These are phyloP conservation scores for Drosophila barbarae DNA, from an alignment of 2,888 invertebrate species.

Conservation along the genomic window DNA sequence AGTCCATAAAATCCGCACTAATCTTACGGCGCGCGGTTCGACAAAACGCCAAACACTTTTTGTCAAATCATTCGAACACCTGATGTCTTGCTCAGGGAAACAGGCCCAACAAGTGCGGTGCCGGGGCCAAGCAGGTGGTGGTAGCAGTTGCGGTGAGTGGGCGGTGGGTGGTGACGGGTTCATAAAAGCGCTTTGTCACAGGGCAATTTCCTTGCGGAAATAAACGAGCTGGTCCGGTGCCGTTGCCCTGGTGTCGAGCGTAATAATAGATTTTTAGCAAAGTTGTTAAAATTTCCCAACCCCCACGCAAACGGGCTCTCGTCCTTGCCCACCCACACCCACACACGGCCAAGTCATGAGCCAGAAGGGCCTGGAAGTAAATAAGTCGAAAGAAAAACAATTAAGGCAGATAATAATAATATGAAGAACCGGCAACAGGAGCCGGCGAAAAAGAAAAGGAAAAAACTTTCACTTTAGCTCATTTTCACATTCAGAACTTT, in stretches of 20 bases:
- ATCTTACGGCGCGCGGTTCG: constrained; percentile 63
- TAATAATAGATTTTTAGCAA: constrained; percentile 67
- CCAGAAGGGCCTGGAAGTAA: constrained; percentile 40
- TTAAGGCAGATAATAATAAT: constrained; percentile 72
- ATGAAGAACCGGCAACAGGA: constrained; percentile 48
- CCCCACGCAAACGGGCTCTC: constrained; percentile 1
- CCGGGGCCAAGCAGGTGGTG: not conserved
- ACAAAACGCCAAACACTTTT: constrained; percentile 72
- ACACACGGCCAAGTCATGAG: constrained; percentile 15
- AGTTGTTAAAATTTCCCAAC: constrained; percentile 55
- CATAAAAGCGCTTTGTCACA: constrained; percentile 69
- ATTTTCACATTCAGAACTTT: constrained; percentile 69
- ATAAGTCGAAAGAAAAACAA: constrained; percentile 72
- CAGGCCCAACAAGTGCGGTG: constrained; percentile 33
- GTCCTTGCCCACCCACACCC: not conserved
- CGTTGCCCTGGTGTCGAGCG: constrained; percentile 14
- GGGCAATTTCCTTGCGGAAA: constrained; percentile 64
- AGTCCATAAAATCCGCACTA: constrained; percentile 74
- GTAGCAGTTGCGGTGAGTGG: constrained; percentile 1
- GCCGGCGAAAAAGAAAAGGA: constrained; percentile 11
- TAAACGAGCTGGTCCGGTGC: constrained; percentile 47
- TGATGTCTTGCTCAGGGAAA: constrained; percentile 68
- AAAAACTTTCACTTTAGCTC: constrained; percentile 66
- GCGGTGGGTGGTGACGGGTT: constrained; percentile 48
- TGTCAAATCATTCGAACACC: constrained; percentile 77